Percentiles rank a stretch among this genome's conserved stretches.
These are phyloP conservation scores for Halcyon chelicuti DNA, from an alignment of 2,797 vertebrate species.

Conservation along the genomic window DNA sequence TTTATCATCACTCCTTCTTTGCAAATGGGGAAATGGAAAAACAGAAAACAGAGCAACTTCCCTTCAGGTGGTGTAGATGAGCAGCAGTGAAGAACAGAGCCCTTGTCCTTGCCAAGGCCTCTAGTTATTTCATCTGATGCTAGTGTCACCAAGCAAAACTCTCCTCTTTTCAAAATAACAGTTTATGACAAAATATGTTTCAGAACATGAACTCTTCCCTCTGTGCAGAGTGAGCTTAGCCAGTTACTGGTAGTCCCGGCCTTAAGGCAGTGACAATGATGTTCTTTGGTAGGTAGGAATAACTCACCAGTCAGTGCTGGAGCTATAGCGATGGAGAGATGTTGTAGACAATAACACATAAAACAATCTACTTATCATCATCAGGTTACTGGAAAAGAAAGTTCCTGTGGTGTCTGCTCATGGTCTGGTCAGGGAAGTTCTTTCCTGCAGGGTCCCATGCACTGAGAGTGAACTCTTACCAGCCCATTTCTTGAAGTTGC, in stretches of 20 bases:
- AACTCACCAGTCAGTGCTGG: not conserved
- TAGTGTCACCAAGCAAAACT: not conserved
- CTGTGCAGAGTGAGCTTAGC: not conserved
- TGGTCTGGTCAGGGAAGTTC: not conserved
- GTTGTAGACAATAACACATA: fast-evolving
- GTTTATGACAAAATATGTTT: not conserved
- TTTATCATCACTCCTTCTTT: constrained; percentile 8
- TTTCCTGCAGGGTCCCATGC: not conserved
- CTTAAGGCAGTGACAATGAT: not conserved
- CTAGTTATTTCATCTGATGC: not conserved
- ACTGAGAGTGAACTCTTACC: not conserved
- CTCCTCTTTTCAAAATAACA: not conserved
- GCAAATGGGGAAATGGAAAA: not conserved
- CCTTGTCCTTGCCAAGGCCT: not conserved
- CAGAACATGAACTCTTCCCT: not conserved
- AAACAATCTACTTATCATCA: not conserved
- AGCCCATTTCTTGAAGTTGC: not conserved
- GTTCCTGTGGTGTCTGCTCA: not conserved
- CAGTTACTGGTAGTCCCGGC: not conserved
- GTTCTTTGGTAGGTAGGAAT: not conserved
- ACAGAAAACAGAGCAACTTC: not conserved
- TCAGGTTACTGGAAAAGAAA: not conserved
- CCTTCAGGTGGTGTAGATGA: not conserved
- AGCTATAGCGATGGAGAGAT: not conserved
- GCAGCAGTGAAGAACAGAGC: not conserved